Base-by-base conservation (phyloP, 2,888 invertebrate genomes). In the Latheticus oryzae region DNA sequence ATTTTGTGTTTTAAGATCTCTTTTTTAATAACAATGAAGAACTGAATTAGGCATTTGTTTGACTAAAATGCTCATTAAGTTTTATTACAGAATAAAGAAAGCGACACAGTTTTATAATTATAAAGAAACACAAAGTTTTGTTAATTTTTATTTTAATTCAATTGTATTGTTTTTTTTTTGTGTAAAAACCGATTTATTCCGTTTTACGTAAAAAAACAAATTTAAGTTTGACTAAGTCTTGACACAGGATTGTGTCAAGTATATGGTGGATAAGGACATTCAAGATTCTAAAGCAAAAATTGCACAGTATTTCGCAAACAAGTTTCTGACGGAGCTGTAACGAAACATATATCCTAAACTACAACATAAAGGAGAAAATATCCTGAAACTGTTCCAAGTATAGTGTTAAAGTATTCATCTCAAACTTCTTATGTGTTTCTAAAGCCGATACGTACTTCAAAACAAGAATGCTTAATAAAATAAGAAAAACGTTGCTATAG, bases 141-240 rank as follows among this genome's bases (percentile, higher is more conserved):
- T 33, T 23, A 33, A 47, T 33, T 35, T 47, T 33, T 47, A 47
- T 47, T 47, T 47, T 35, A 33, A 47, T 35, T 35, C 16, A 33
- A 24, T 35, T 23, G 9, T 7, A 9, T 12, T 21, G 13, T 35
- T 19, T n/a, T n/a, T n/a, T n/a, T n/a, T n/a, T n/a, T n/a, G n/a
- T n/a, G n/a, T n/a, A n/a, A n/a, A n/a, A n/a, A n/a, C n/a, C n/a
- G n/a, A n/a, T n/a, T n/a, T n/a, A n/a, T n/a, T n/a, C n/a, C n/a
- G n/a, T n/a, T n/a, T n/a, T 23, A 33, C 47, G 33, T 45, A 30
- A 35, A 23, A 23, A 47, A 13, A 47, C 35, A 47, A 23, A 15
- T 33, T 16, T 33, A 11, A 19, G 21, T n/a, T n/a, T 47, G 35
- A 47, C 23, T 23, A 16, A n/a, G 21, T 47, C 9, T 19, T 3